phyloP scores from a whole-genome alignment of 2,113 vertebrate species.

The Oxyruncus cristatus region DNA sequence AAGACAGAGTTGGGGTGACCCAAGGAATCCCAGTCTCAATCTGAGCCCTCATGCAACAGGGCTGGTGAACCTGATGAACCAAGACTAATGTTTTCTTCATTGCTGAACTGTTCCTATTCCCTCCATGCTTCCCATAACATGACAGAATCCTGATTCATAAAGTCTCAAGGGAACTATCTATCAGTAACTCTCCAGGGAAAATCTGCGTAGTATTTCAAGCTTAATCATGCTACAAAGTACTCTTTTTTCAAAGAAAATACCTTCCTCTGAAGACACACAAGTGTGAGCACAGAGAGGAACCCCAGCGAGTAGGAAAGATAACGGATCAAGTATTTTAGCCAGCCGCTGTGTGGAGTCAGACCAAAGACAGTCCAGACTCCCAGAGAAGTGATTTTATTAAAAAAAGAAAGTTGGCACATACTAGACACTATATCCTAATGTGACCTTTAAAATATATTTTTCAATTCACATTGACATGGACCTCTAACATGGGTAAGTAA shows the following conservation, averaged over 20 bases:
- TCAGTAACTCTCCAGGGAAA: neutral
- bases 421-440: neutral
- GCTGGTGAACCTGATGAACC: neutral
- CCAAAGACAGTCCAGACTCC: neutral
- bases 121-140: neutral
- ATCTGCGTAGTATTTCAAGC: neutral
- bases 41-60: neutral
- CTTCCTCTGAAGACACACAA: neutral
- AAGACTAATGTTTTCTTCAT: neutral
- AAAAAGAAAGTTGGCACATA: neutral
- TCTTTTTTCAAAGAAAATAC: neutral
- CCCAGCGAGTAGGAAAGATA: neutral
- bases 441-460: conserved; percentile 17
- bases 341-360: neutral
- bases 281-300: neutral
- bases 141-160: neutral
- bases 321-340: accelerated
- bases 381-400: neutral
- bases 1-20: neutral
- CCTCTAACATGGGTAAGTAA: neutral
- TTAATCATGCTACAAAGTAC: neutral
- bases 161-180: neutral
- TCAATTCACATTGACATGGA: neutral
- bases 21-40: neutral
- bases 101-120: neutral